Conservation (phyloP, 2,888 invertebrate species). For the Rhingia campestris region DNA sequence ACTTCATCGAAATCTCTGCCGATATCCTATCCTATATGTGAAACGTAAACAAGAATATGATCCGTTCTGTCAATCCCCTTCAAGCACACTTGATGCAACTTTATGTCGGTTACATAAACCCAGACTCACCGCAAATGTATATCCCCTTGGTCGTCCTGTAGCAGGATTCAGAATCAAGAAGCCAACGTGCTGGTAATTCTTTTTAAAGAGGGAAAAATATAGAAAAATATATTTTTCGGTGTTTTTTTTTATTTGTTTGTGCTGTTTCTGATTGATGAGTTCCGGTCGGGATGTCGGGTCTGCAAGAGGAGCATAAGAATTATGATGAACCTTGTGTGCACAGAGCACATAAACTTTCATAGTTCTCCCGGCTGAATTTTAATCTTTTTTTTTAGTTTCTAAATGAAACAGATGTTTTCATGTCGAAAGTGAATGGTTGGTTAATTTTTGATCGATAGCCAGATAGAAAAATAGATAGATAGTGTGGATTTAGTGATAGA, state of each 20-base stretch:
- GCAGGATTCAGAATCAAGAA: neutral
- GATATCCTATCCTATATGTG: neutral
- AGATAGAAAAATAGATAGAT: neutral
- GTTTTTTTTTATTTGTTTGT: constrained; percentile 10
- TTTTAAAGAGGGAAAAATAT: neutral
- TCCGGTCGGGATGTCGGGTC: constrained; percentile 26
- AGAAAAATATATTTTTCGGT: neutral
- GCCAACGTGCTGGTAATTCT: constrained; percentile 15
- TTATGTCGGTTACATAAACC: constrained; percentile 1
- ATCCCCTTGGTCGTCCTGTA: neutral
- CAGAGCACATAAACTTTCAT: neutral
- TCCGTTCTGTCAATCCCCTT: constrained; percentile 15
- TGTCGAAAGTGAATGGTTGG: constrained; percentile 18
- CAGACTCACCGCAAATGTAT: neutral
- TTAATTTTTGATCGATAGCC: neutral
- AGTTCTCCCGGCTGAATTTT: constrained; percentile 12
- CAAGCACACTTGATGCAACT: neutral
- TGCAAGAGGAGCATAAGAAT: neutral
- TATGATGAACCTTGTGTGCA: constrained; percentile 18
- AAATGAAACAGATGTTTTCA: constrained; percentile 25
- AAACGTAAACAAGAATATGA: constrained; percentile 25
- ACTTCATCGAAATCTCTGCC: neutral
- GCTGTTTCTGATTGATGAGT: constrained; percentile 48
- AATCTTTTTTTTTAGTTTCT: constrained; percentile 13
- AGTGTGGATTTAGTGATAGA: neutral